phyloP scores from a whole-genome alignment of 2,113 vertebrate genomes.

The Ameiurus melas region DNA sequence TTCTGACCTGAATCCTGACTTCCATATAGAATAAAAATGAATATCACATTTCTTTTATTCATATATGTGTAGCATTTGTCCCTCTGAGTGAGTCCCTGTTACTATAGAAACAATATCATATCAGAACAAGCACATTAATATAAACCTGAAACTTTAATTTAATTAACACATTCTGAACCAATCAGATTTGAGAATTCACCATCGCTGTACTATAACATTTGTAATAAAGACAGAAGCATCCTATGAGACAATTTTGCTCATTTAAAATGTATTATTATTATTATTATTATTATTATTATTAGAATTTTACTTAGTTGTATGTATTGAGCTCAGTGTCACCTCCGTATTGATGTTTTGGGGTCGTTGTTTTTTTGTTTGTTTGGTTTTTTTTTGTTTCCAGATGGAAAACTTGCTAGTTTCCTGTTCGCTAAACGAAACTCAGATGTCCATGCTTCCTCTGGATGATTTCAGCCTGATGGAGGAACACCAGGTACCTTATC shows the following conservation, averaged over 20 bases:
- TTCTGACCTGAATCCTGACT: no score
- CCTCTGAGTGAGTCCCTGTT: background rate
- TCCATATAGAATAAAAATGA: no score
- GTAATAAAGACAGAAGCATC: no score
- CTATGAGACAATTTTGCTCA: background rate
- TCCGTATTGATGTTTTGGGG: background rate
- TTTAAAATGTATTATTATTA: background rate
- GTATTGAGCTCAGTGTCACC: background rate
- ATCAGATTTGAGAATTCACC: background rate
- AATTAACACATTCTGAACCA: background rate
- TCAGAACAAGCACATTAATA: background rate
- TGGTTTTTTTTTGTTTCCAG: slow-evolving; percentile 56
- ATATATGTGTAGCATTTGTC: no score
- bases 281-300: no score
- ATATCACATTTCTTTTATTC: no score
- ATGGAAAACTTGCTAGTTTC: slow-evolving; percentile 53
- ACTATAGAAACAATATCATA: background rate
- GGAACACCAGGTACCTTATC: slow-evolving; percentile 67
- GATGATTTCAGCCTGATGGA: slow-evolving; percentile 77
- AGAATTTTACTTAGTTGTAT: background rate
- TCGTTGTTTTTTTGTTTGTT: background rate
- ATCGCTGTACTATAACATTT: background rate
- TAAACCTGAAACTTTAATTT: background rate
- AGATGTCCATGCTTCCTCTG: slow-evolving; percentile 78
- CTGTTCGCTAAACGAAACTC: slow-evolving; percentile 71